phyloP scores from a whole-genome alignment of 2,888 invertebrate genomes.

The Andrena camellia region DNA sequence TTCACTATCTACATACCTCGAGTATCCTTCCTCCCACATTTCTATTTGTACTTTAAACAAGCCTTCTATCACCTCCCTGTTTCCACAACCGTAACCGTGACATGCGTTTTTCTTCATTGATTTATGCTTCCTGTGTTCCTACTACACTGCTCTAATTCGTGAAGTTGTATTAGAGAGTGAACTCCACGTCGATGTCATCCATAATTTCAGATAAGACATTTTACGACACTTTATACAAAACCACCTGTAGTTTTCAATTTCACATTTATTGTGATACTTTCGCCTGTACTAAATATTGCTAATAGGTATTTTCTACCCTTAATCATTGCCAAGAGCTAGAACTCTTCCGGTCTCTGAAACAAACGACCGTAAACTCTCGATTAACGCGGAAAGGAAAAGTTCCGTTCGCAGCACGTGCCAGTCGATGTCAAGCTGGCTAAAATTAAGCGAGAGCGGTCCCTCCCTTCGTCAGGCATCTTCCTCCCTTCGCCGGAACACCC shows the following conservation, averaged over 20 bases:
- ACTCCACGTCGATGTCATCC: too few relatives aligned
- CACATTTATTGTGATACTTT: too few relatives aligned
- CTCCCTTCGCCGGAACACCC: constrained; percentile 43
- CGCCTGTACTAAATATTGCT: background rate
- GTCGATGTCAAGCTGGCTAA: constrained; percentile 69
- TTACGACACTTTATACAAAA: too few relatives aligned
- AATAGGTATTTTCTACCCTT: background rate
- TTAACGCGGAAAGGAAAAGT: constrained; percentile 37
- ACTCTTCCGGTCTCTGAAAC: constrained; percentile 12
- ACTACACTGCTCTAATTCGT: too few relatives aligned
- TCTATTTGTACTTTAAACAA: background rate
- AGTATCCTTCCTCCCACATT: background rate
- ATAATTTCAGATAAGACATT: too few relatives aligned
- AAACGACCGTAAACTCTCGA: constrained; percentile 19
- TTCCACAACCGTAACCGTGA: too few relatives aligned
- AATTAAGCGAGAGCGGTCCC: constrained; percentile 73
- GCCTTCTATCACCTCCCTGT: too few relatives aligned
- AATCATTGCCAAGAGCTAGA: background rate
- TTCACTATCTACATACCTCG: background rate
- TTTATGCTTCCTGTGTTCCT: too few relatives aligned
- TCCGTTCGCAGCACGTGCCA: constrained; percentile 75
- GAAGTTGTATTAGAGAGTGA: too few relatives aligned
- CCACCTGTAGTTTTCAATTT: too few relatives aligned
- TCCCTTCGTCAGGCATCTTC: constrained; percentile 33
- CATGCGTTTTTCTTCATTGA: too few relatives aligned